Base-by-base conservation (phyloP, 2,113 vertebrate species). In the Carlito syrichta region DNA sequence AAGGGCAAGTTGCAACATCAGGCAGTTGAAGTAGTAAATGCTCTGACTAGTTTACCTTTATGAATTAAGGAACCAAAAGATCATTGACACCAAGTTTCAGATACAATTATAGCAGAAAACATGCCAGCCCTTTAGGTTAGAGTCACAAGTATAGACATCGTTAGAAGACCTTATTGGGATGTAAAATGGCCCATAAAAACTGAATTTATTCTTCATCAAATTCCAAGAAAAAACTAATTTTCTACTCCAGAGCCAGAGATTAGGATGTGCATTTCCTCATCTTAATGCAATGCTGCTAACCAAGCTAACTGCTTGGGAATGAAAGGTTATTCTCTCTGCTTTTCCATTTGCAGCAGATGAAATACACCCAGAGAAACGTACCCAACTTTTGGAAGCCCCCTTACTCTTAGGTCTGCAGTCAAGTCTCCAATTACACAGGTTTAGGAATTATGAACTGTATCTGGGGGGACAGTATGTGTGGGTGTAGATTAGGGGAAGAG, bases 171-270 rank as follows among this genome's bases (percentile, higher is more conserved):
- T 95, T 62, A 68, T 20, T 38, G 66, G 35, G 38, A 62, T 94
- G 25, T 76, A 13, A 88, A 95, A 81, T 52, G 20, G 87, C 10
- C n/a, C 25, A 63, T 50, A 92, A 77, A 93, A 92, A 69, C 13
- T 54, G 63, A 90, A 88, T 20, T 60, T 58, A 23, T 92, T 95
- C 45, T 76, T 96, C 69, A 62, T 32, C 50, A 88, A 77, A 81
- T 82, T 91, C 92, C 58, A 94, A 82, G 92, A 88, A 20, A 62
- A 90, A 92, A 88, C 32, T 50, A 85, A 82, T 73, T 48, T 56
- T 71, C 63, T 81, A 32, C 77, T 60, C 91, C 11, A 60, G 35
- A 78, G 38, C 20, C 40, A 87, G 56, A 86, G 30, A 69, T 40
- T 54, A 94, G 17, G 30, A 50, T 92, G 73, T 85, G 22, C 4